These are phyloP conservation scores for Euwallacea fornicatus DNA, from an alignment of 1,140 invertebrate species.

Conservation along the genomic window DNA sequence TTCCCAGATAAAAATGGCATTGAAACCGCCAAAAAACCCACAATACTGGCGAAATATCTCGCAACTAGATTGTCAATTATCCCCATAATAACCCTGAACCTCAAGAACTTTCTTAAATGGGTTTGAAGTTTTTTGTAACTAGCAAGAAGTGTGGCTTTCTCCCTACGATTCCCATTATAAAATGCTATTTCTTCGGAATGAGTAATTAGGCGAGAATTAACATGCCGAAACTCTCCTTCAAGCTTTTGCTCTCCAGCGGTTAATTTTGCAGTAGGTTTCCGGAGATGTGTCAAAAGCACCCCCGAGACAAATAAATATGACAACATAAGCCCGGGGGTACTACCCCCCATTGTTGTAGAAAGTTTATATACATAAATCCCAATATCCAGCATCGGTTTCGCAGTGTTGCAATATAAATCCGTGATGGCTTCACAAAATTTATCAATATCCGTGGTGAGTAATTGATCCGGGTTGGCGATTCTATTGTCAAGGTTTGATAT, in stretches of 20 bases:
- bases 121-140: conserved; percentile 88
- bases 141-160: conserved; percentile 83
- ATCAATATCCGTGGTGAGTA: conserved; percentile 95
- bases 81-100: conserved; percentile 92
- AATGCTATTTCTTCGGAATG: conserved; percentile 99
- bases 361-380: conserved; percentile 90
- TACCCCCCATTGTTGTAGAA: conserved; percentile 78
- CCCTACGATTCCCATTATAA: conserved; percentile 89
- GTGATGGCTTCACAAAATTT: conserved; percentile 95
- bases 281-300: conserved; percentile 73
- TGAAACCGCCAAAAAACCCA: conserved; percentile 94
- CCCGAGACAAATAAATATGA: conserved; percentile 85
- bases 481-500: conserved; percentile 94
- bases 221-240: conserved; percentile 96
- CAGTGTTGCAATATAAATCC: conserved; percentile 96
- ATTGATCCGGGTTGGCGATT: conserved; percentile 95
- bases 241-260: conserved; percentile 94
- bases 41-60: conserved; percentile 93
- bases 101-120: conserved; percentile 86
- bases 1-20: conserved; percentile 81
- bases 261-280: conserved; percentile 83
- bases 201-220: conserved; percentile 93
- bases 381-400: conserved; percentile 94
- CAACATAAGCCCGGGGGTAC: conserved; percentile 84
- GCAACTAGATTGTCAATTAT: conserved; percentile 95